These are phyloP conservation scores for Hanleya hanleyi DNA, from an alignment of 2,888 invertebrate species.

Conservation along the genomic window DNA sequence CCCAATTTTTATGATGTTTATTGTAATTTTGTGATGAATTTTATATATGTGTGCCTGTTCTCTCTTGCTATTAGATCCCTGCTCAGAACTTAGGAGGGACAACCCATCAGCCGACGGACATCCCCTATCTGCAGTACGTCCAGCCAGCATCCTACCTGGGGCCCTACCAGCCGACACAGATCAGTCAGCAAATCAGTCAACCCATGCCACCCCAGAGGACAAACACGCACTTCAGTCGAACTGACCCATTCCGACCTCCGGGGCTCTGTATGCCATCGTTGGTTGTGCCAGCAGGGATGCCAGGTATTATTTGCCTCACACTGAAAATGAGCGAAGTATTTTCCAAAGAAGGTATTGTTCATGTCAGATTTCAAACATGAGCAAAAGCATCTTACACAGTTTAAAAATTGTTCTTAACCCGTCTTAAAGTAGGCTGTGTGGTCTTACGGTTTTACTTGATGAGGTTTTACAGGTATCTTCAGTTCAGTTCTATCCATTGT, in stretches of 20 bases:
- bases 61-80: slow-evolving; percentile 39
- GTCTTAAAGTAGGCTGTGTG: no score
- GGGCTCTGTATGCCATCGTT: slow-evolving; percentile 95
- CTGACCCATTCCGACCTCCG: slow-evolving; percentile 88
- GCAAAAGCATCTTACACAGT: no score
- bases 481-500: no score
- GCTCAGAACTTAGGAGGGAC: slow-evolving; percentile 43
- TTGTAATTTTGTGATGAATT: not conserved
- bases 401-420: no score
- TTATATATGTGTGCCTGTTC: not conserved
- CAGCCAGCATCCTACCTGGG: slow-evolving; percentile 76
- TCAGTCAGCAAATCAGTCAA: slow-evolving; percentile 59
- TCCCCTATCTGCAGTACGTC: slow-evolving; percentile 80
- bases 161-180: slow-evolving; percentile 68
- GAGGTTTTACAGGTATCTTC: no score
- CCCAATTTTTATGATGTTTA: not conserved
- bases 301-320: no score
- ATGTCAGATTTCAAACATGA: no score
- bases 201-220: slow-evolving; percentile 69
- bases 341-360: no score
- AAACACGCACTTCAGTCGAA: slow-evolving; percentile 72
- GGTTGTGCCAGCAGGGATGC: slow-evolving; percentile 86
- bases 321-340: no score
- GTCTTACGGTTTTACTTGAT: no score
- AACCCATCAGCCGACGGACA: slow-evolving; percentile 54